Conservation (phyloP, 2,797 vertebrate species). For the Parauchenoglanis ngamensis region DNA sequence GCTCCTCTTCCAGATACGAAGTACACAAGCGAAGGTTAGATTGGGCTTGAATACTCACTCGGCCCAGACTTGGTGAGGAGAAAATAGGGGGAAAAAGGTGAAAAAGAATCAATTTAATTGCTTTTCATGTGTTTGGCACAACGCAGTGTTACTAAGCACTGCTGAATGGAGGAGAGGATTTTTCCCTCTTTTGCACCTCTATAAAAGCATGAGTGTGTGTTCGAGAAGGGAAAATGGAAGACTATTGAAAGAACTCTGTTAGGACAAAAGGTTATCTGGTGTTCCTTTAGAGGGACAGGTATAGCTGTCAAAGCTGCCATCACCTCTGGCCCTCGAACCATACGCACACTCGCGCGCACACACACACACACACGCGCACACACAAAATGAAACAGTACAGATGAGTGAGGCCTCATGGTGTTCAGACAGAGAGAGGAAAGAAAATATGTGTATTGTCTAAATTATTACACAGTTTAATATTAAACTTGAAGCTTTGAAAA, state of each 20-base stretch:
- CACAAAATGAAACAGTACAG: background rate
- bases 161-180: slow-evolving; percentile 88
- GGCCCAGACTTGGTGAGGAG: slow-evolving; percentile 63
- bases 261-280: slow-evolving; percentile 86
- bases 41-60: slow-evolving; percentile 92
- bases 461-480: slow-evolving; percentile 31
- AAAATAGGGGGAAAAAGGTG: slow-evolving; percentile 72
- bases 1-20: slow-evolving; percentile 96
- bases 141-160: slow-evolving; percentile 78
- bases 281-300: slow-evolving; percentile 79
- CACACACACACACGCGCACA: slow-evolving; percentile 5
- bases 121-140: slow-evolving; percentile 94
- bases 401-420: slow-evolving; percentile 48
- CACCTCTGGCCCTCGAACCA: slow-evolving; percentile 67
- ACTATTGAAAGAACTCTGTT: slow-evolving; percentile 81
- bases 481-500: slow-evolving; percentile 34
- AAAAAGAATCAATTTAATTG: slow-evolving; percentile 98
- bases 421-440: background rate
- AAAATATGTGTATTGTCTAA: background rate
- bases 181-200: slow-evolving; percentile 71
- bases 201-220: slow-evolving; percentile 85
- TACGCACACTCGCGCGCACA: slow-evolving; percentile 46
- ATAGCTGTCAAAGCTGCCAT: slow-evolving; percentile 77
- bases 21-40: slow-evolving; percentile 97
- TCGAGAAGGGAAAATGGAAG: slow-evolving; percentile 80